These are phyloP conservation scores for Acanthosepion lycidas DNA, from an alignment of 2,888 invertebrate genomes.

Conservation along the genomic window DNA sequence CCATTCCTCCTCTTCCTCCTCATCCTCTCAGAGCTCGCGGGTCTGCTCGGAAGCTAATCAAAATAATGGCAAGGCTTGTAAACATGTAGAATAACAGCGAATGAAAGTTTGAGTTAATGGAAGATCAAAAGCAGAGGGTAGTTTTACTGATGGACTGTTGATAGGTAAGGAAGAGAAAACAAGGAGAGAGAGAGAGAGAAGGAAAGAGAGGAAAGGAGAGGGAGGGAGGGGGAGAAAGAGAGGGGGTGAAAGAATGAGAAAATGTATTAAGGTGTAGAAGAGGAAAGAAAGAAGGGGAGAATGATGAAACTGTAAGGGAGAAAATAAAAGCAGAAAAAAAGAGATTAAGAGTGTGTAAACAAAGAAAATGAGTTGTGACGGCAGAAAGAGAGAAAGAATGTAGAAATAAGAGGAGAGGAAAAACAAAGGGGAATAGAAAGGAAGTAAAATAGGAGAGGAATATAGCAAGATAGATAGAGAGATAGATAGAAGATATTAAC, in stretches of 20 bases:
- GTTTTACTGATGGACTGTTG: neutral
- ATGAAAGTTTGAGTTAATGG: neutral
- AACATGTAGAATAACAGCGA: slow-evolving; percentile 13
- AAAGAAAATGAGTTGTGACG: neutral
- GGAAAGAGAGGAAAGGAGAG: neutral
- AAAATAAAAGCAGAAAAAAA: neutral
- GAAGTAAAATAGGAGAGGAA: neutral
- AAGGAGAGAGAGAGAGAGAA: neutral
- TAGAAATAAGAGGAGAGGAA: neutral
- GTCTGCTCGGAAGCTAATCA: neutral
- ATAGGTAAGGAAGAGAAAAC: neutral
- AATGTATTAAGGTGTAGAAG: neutral
- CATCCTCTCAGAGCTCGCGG: neutral
- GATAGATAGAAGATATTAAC: too few relatives aligned
- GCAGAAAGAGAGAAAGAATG: neutral
- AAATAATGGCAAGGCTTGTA: slow-evolving; percentile 17
- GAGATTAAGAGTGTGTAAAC: neutral
- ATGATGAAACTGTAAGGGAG: neutral
- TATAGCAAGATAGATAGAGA: too few relatives aligned
- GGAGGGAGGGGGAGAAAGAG: neutral
- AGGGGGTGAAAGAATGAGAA: neutral
- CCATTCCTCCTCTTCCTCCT: neutral
- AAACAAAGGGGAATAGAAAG: neutral
- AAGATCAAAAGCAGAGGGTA: neutral
- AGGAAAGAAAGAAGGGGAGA: neutral